phyloP scores from a whole-genome alignment of 1,140 invertebrate genomes.

The Cherax quadricarinatus region DNA sequence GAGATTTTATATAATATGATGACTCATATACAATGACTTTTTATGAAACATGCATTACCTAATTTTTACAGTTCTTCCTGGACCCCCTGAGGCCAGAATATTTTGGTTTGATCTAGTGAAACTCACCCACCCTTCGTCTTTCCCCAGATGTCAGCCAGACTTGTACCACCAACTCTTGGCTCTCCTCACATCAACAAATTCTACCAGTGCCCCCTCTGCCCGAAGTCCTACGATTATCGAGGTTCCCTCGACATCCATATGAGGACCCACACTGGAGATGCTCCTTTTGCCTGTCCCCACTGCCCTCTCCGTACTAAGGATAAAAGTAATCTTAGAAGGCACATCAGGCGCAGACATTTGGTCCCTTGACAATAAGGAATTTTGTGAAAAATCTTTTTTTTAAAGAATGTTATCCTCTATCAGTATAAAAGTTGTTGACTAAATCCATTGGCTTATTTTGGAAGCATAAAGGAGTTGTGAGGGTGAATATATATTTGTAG shows the following conservation, averaged over 20 bases:
- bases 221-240: constrained; percentile 65
- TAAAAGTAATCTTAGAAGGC: constrained; percentile 57
- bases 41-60: not conserved
- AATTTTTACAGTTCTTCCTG: not conserved
- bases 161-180: constrained; percentile 31
- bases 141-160: constrained; percentile 62
- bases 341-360: constrained; percentile 52
- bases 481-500: not conserved
- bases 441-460: not conserved
- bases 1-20: not conserved
- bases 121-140: constrained; percentile 48
- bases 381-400: not conserved
- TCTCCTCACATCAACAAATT: constrained; percentile 54
- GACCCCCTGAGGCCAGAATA: not conserved
- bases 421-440: not conserved
- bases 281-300: constrained; percentile 61
- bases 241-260: constrained; percentile 62
- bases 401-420: not conserved
- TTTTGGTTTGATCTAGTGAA: constrained; percentile 14
- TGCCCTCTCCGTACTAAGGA: constrained; percentile 60
- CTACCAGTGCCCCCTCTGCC: constrained; percentile 64
- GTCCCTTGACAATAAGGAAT: not conserved
- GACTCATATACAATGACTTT: not conserved
- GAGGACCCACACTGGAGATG: constrained; percentile 56
- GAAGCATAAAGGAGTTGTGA: not conserved